These are phyloP conservation scores for Leucozona laternaria DNA, from an alignment of 2,888 invertebrate genomes.

Conservation along the genomic window DNA sequence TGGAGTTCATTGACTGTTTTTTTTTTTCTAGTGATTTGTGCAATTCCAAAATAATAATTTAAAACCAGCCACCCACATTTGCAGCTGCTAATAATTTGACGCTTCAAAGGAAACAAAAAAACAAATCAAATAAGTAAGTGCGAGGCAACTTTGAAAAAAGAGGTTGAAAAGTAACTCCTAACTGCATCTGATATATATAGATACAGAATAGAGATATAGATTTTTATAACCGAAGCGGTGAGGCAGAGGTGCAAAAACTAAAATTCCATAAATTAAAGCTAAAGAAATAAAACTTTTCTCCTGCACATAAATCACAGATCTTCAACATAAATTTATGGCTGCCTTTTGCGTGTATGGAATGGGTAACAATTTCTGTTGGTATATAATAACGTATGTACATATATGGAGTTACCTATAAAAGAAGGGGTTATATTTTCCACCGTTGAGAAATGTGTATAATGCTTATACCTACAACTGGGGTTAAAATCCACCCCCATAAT, in stretches of 20 bases:
- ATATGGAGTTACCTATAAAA: not conserved
- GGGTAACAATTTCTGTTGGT: slow-evolving; percentile 1
- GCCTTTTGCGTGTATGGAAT: slow-evolving; percentile 77
- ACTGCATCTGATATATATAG: slow-evolving; percentile 21
- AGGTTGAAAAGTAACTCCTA: not conserved
- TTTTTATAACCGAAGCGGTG: not conserved
- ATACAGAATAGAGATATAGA: not conserved
- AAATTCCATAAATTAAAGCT: slow-evolving; percentile 74
- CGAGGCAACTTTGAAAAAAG: not conserved
- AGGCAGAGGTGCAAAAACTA: slow-evolving; percentile 66
- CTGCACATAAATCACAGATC: slow-evolving; percentile 82
- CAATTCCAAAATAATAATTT: not conserved
- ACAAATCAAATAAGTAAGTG: not conserved
- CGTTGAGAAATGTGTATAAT: not conserved
- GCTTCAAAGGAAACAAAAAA: not conserved
- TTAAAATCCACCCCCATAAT: slow-evolving; percentile 48
- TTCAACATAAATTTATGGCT: slow-evolving; percentile 83
- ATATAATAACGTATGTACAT: not conserved
- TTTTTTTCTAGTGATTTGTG: too few species aligned
- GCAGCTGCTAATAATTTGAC: not conserved
- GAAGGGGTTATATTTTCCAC: slow-evolving; percentile 52
- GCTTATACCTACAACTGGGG: slow-evolving; percentile 20
- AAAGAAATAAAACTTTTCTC: slow-evolving; percentile 80
- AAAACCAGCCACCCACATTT: not conserved
- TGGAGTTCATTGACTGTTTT: too few species aligned